Percentiles rank a stretch among this genome's conserved stretches.
Evolutionary conservation across 2,797 vertebrate genomes (phyloP).

Genomic region (Microctenopoma stevenorrisi): DNA sequence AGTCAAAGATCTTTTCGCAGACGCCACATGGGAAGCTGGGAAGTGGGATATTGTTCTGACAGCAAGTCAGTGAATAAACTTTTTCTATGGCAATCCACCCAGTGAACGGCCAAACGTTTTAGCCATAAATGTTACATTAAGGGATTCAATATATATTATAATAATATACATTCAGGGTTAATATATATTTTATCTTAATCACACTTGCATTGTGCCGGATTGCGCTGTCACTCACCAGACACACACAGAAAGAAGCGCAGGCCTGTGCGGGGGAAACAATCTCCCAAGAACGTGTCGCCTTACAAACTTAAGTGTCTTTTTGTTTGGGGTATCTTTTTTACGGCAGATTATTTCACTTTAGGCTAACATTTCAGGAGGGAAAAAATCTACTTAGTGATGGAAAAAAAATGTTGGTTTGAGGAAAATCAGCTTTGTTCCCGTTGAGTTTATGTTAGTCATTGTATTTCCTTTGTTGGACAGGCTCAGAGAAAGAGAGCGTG

Average conservation of each 20-base stretch:
- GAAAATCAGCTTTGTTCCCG: conserved; percentile 2
- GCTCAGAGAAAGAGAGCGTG: conserved; percentile 7
- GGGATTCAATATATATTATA: neutral
- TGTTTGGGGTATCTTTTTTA: conserved; percentile 10
- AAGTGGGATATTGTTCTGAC: neutral
- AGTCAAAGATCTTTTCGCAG: too few species aligned
- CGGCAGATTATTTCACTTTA: neutral
- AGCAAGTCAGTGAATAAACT: neutral
- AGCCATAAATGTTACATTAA: neutral
- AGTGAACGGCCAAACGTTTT: neutral
- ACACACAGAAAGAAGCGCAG: conserved; percentile 10
- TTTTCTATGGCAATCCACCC: neutral
- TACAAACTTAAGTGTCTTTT: conserved; percentile 2
- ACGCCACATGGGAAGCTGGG: neutral
- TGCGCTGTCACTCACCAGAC: conserved; percentile 24
- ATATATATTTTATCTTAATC: too few species aligned
- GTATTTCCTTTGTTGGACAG: neutral
- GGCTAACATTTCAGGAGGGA: conserved; percentile 4
- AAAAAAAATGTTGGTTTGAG: neutral
- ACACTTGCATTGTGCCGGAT: too few species aligned
- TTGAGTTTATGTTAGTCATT: neutral
- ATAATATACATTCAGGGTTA: too few species aligned
- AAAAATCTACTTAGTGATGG: neutral
- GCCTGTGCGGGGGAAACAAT: conserved; percentile 24
- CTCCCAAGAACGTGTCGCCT: conserved; percentile 11